Conservation (phyloP, 92 coral and sea anemone genomes). For the Palythoa caribaeorum region DNA sequence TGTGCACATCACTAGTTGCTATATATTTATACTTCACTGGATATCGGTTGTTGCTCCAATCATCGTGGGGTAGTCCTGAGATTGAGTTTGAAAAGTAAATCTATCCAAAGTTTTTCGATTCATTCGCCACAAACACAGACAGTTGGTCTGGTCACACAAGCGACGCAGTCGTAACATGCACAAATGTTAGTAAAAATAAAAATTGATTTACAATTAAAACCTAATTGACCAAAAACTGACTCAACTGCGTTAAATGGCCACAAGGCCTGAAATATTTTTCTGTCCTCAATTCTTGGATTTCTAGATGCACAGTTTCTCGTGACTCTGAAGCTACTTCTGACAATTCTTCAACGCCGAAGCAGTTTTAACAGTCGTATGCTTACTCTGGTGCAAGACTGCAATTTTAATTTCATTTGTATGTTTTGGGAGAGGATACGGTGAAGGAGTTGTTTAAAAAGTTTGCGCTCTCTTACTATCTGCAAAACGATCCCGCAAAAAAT, state of each 20-base stretch:
- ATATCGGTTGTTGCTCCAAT: conserved; percentile 34
- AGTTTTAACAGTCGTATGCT: conserved; percentile 30
- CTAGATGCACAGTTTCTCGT: conserved; percentile 33
- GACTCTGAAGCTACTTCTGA: conserved; percentile 26
- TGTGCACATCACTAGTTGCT: conserved; percentile 60
- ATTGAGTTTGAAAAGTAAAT: conserved; percentile 37
- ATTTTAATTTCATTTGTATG: conserved; percentile 8
- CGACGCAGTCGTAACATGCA: conserved; percentile 35
- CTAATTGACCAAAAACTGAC: conserved; percentile 4
- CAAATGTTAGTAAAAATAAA: conserved; percentile 10
- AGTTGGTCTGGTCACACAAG: conserved; percentile 40
- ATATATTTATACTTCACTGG: conserved; percentile 54
- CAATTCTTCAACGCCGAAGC: conserved; percentile 26
- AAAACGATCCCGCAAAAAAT: conserved; percentile 23
- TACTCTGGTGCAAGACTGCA: conserved; percentile 14
- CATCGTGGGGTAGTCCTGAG: conserved; percentile 50
- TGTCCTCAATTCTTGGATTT: conserved; percentile 29
- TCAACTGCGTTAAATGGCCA: conserved; percentile 34
- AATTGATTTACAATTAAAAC: background rate
- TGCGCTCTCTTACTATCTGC: conserved; percentile 32
- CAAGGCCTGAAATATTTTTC: conserved; percentile 25
- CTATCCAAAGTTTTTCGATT: conserved; percentile 30
- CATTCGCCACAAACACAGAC: conserved; percentile 41
- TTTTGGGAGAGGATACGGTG: conserved; percentile 34
- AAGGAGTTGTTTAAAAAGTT: conserved; percentile 28